Conservation (phyloP, 2,113 vertebrate species). For the Leucoraja erinaceus region DNA sequence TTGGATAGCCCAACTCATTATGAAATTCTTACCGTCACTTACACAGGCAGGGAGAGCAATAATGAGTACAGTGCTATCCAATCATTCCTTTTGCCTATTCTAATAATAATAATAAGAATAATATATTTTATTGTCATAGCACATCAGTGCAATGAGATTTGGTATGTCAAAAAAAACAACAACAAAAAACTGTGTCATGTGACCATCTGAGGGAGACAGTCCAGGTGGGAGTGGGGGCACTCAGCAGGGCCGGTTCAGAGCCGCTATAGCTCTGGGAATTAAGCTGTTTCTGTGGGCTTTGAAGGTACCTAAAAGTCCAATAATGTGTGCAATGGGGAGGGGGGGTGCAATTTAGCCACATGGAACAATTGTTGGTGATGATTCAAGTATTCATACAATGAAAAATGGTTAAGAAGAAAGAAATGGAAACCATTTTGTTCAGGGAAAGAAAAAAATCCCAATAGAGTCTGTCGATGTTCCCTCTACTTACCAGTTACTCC, state of each 20-base stretch:
- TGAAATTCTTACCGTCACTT: neutral
- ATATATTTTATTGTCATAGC: too few relatives aligned
- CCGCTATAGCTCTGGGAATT: too few relatives aligned
- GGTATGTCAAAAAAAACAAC: too few relatives aligned
- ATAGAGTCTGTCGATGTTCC: neutral
- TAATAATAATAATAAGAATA: neutral
- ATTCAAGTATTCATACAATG: neutral
- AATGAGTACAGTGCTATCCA: neutral
- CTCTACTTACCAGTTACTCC: neutral
- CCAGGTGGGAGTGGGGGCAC: too few relatives aligned
- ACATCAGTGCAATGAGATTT: too few relatives aligned
- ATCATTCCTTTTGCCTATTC: neutral
- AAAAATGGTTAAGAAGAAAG: neutral
- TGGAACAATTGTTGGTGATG: neutral
- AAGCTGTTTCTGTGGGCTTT: too few relatives aligned
- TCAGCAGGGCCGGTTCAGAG: too few relatives aligned
- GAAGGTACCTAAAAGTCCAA: neutral
- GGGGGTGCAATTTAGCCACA: neutral
- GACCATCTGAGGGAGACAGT: too few relatives aligned
- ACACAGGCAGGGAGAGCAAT: neutral
- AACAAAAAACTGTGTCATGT: too few relatives aligned
- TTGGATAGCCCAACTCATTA: neutral
- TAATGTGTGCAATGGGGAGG: neutral
- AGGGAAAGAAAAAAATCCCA: neutral
- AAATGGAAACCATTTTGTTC: neutral